Conservation (phyloP, 2,888 invertebrate species). For the Sphecodes monilicornis region DNA sequence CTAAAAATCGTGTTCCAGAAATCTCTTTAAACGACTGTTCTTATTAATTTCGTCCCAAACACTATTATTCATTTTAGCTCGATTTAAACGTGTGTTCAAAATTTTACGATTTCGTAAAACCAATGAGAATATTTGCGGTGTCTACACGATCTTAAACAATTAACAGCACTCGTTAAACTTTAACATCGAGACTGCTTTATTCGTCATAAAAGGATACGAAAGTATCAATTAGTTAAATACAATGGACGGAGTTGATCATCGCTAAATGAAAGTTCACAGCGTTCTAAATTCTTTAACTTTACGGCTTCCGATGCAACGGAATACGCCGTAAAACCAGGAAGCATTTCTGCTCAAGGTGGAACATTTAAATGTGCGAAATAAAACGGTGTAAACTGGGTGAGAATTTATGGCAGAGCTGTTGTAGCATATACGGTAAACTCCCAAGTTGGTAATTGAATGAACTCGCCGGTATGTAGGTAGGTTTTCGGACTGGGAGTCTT, state of each 20-base stretch:
- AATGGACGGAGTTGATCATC: background rate
- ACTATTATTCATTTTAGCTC: no score
- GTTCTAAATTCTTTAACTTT: background rate
- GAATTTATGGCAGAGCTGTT: background rate
- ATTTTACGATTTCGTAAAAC: background rate
- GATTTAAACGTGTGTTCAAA: no score
- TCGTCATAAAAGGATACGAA: background rate
- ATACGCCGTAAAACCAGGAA: background rate
- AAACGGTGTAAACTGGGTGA: background rate
- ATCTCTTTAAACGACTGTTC: no score
- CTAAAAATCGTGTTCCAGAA: no score
- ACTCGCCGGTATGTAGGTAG: background rate
- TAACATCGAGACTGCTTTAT: background rate
- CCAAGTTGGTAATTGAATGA: conserved; percentile 15
- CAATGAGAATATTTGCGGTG: background rate
- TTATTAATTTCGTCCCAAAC: no score
- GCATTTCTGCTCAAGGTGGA: background rate
- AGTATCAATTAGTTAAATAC: background rate
- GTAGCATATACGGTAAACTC: background rate
- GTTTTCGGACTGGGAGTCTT: conserved; percentile 7
- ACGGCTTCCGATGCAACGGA: background rate
- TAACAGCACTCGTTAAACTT: background rate
- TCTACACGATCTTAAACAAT: background rate
- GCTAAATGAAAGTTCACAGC: background rate
- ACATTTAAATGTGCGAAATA: background rate